These are phyloP conservation scores for Diplazon laetatorius DNA, from an alignment of 2,888 invertebrate genomes.

Conservation along the genomic window DNA sequence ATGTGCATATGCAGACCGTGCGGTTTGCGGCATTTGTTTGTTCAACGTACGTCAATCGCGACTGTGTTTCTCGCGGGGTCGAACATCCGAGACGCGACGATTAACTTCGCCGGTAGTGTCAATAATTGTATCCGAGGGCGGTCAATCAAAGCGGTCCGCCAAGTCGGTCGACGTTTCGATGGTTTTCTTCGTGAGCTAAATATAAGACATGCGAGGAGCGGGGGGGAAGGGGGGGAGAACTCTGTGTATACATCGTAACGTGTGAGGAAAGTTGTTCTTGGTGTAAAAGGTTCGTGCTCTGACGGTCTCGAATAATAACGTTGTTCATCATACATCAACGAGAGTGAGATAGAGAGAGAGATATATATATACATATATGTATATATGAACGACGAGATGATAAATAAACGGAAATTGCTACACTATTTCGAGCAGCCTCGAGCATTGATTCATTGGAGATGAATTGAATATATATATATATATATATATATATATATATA, in stretches of 20 bases:
- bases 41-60: slow-evolving; percentile 62
- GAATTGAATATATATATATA: no score
- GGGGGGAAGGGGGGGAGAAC: background rate
- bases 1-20: slow-evolving; percentile 48
- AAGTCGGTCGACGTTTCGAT: slow-evolving; percentile 27
- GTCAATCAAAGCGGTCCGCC: slow-evolving; percentile 39
- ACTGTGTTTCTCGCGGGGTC: slow-evolving; percentile 47
- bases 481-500: no score
- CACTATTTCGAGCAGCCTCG: background rate
- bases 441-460: background rate
- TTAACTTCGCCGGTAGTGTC: slow-evolving; percentile 30
- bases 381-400: slow-evolving; percentile 5
- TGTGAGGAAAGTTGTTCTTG: slow-evolving; percentile 32
- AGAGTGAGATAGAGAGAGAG: no score
- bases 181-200: slow-evolving; percentile 47
- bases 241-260: background rate
- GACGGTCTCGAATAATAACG: slow-evolving; percentile 1
- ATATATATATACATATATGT: no score
- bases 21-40: slow-evolving; percentile 55
- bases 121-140: slow-evolving; percentile 48
- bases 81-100: slow-evolving; percentile 48
- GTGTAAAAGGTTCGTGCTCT: slow-evolving; percentile 5
- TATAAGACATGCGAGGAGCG: slow-evolving; percentile 44
- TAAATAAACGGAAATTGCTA: slow-evolving; percentile 15
- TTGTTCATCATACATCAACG: no score